Evolutionary conservation across 1,140 invertebrate genomes (phyloP).

Genomic region (Oncopeltus fasciatus): DNA sequence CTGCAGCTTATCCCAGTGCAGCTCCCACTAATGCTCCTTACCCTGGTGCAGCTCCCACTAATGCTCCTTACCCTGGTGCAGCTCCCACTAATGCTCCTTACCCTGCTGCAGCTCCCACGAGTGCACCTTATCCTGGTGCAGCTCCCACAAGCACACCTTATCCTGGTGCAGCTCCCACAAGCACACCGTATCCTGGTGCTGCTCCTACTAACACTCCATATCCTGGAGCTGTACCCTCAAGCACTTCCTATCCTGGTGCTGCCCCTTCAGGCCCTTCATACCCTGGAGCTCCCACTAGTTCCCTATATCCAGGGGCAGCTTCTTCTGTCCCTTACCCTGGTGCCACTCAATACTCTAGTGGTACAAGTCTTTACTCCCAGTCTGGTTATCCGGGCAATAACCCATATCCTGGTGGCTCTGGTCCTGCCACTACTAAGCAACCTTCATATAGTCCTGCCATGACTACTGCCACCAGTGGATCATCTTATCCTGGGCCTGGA

Average conservation of each 20-base stretch:
- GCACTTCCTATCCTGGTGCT: not conserved
- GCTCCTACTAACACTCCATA: not conserved
- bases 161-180: not conserved
- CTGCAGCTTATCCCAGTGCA: constrained; percentile 4
- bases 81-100: constrained; percentile 10
- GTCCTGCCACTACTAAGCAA: not conserved
- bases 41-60: not conserved
- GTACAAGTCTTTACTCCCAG: not conserved
- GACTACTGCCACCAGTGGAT: not conserved
- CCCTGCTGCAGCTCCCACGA: constrained; percentile 19
- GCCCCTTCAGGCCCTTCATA: not conserved
- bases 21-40: not conserved
- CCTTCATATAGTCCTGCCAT: not conserved
- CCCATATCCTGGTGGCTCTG: too few relatives aligned
- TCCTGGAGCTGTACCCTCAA: not conserved
- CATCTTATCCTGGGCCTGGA: not conserved
- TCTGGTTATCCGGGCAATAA: not conserved
- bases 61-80: constrained; percentile 18
- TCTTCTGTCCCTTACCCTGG: constrained; percentile 21
- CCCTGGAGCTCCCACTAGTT: not conserved
- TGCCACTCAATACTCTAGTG: constrained; percentile 10
- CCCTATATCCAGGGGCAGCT: too few relatives aligned
- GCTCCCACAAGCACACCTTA: constrained; percentile 9
- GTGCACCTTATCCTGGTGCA: constrained; percentile 12
- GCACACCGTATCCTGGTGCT: not conserved